Evolutionary conservation across 2,797 vertebrate genomes (phyloP).

Genomic region (Enteromius afrohamiltoni): DNA sequence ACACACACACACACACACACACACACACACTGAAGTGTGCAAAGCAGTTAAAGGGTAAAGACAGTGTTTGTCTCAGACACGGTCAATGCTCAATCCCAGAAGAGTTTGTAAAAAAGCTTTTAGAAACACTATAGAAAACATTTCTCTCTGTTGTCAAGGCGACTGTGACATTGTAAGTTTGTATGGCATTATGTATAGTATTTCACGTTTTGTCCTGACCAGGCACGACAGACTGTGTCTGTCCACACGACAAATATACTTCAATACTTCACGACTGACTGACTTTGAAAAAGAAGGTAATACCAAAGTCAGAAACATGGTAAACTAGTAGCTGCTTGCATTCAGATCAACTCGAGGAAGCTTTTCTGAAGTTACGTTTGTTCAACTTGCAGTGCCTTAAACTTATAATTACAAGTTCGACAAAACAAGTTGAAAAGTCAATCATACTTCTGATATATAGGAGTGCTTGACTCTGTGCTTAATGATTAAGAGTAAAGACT

Average conservation of each 20-base stretch:
- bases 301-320: neutral
- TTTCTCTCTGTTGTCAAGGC: slow-evolving; percentile 1
- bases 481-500: neutral
- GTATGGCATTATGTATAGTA: neutral
- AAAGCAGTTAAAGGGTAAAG: slow-evolving; percentile 35
- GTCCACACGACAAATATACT: neutral
- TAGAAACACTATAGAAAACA: slow-evolving; percentile 18
- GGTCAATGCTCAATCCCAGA: slow-evolving; percentile 5
- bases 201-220: neutral
- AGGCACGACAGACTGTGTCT: neutral
- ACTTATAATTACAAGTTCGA: neutral
- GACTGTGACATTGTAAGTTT: neutral
- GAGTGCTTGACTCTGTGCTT: neutral
- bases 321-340: neutral
- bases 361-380: neutral
- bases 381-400: neutral
- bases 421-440: neutral
- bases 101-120: slow-evolving; percentile 12
- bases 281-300: neutral
- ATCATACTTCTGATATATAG: neutral
- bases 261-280: neutral
- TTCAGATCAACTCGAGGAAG: neutral
- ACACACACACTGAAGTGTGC: slow-evolving; percentile 19
- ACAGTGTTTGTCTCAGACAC: neutral
- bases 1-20: neutral